Evolutionary conservation across 1,140 invertebrate species (phyloP).

Genomic region (Dryas iulia): DNA sequence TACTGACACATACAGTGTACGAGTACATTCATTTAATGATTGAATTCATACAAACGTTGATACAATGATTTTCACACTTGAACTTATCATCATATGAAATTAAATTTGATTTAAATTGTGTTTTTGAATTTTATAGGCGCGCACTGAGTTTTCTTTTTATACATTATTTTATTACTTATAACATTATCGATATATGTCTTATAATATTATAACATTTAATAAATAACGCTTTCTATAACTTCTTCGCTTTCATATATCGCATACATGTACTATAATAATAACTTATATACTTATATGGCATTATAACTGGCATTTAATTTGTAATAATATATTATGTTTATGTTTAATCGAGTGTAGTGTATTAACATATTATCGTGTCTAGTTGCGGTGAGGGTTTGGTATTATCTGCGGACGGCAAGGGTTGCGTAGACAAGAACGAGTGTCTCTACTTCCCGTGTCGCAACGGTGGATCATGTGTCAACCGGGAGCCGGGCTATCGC

Average conservation of each 20-base stretch:
- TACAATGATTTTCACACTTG: neutral
- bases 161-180: neutral
- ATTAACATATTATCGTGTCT: constrained; percentile 65
- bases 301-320: neutral
- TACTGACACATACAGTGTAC: neutral
- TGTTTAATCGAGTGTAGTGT: constrained; percentile 39
- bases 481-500: constrained; percentile 91
- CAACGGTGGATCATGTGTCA: constrained; percentile 94
- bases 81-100: neutral
- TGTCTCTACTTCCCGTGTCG: constrained; percentile 95
- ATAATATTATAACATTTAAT: constrained; percentile 24
- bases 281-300: neutral
- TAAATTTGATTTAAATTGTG: neutral
- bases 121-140: constrained; percentile 34
- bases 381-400: constrained; percentile 95
- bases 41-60: no score
- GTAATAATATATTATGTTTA: constrained; percentile 11
- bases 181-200: constrained; percentile 11
- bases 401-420: constrained; percentile 92
- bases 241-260: constrained; percentile 23
- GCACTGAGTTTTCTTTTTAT: constrained; percentile 48
- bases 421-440: constrained; percentile 96
- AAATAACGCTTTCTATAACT: constrained; percentile 22
- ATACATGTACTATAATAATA: constrained; percentile 2
- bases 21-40: no score